Conservation (phyloP, 2,797 vertebrate genomes). For the Lycodopsis pacificus region DNA sequence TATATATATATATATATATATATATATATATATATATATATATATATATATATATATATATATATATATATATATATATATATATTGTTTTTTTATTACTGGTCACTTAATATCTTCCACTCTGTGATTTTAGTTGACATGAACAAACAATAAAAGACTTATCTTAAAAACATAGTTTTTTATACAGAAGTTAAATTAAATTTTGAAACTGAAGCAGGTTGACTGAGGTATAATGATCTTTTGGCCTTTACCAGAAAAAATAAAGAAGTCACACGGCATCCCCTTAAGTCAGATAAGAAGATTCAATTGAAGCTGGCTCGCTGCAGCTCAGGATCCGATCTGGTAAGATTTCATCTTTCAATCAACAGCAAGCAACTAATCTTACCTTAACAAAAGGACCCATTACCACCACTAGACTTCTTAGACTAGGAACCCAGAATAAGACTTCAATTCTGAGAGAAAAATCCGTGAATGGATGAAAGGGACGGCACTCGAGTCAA, state of each 20-base stretch:
- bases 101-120: not conserved
- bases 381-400: conserved; percentile 11
- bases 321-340: not conserved
- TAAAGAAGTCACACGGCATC: not conserved
- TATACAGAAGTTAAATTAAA: conserved; percentile 2
- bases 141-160: not conserved
- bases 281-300: conserved; percentile 22
- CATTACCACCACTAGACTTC: not conserved
- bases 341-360: conserved; percentile 32
- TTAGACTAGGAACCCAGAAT: not conserved
- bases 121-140: not conserved
- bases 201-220: conserved; percentile 8
- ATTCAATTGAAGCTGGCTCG: not conserved
- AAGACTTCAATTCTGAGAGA: conserved; percentile 15
- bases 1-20: too few relatives aligned
- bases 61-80: too few relatives aligned
- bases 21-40: too few relatives aligned
- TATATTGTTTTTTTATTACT: too few relatives aligned
- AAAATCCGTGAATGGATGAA: conserved; percentile 28
- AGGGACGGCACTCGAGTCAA: conserved; percentile 8
- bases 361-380: not conserved
- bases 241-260: not conserved
- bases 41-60: too few relatives aligned
- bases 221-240: conserved; percentile 8
- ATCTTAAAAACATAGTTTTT: not conserved